Conservation (phyloP, 2,113 vertebrate species). For the Cyanistes caeruleus region DNA sequence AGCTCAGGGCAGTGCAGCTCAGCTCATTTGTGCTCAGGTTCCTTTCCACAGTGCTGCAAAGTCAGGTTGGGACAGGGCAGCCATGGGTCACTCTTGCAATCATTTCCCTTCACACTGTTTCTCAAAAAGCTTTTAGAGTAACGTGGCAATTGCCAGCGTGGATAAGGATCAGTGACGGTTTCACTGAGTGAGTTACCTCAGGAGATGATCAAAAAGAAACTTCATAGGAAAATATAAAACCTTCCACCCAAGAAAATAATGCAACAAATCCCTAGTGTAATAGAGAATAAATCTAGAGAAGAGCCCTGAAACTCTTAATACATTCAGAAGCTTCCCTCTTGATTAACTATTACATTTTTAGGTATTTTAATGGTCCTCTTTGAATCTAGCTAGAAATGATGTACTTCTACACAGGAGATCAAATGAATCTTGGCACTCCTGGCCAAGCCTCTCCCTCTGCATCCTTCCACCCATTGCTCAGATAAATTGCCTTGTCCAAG, state of each 20-base stretch:
- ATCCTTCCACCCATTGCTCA: not conserved
- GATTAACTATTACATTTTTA: not conserved
- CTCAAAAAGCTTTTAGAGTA: not conserved
- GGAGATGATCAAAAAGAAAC: not conserved
- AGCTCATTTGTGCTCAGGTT: not conserved
- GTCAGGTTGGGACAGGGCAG: not conserved
- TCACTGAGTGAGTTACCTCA: not conserved
- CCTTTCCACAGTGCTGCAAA: not conserved
- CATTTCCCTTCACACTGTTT: not conserved
- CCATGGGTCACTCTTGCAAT: not conserved
- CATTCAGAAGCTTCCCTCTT: not conserved
- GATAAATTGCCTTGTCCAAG: not conserved
- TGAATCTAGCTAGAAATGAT: not conserved
- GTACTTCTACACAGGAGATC: not conserved
- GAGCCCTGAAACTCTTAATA: not conserved
- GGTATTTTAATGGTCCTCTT: not conserved
- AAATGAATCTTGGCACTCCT: not conserved
- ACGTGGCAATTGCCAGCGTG: not conserved
- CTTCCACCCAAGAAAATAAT: not conserved
- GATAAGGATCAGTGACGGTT: not conserved
- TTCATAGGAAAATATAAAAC: not conserved
- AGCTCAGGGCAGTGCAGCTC: not conserved
- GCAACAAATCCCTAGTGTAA: not conserved
- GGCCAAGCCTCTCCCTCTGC: not conserved
- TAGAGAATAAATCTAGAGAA: not conserved